These are phyloP conservation scores for Helicoverpa zea DNA, from an alignment of 1,140 invertebrate genomes.

Conservation along the genomic window DNA sequence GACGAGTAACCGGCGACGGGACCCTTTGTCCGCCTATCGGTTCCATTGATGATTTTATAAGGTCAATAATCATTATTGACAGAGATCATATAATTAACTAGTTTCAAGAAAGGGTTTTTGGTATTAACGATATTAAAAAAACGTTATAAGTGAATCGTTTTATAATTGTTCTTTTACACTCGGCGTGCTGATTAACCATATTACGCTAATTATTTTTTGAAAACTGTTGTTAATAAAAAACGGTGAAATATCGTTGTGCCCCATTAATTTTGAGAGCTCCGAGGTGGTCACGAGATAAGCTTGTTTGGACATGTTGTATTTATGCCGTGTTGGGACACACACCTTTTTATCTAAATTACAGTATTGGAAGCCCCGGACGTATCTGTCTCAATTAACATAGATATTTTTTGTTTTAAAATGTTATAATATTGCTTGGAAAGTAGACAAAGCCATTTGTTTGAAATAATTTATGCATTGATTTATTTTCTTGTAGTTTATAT, in stretches of 20 bases:
- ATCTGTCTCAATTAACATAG: constrained; percentile 80
- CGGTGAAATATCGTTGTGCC: constrained; percentile 32
- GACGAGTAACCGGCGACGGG: constrained; percentile 67
- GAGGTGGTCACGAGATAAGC: constrained; percentile 81
- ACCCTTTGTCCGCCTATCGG: constrained; percentile 77
- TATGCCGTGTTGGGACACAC: constrained; percentile 78
- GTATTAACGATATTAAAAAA: constrained; percentile 39
- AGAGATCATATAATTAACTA: constrained; percentile 82
- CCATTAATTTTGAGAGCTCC: constrained; percentile 79
- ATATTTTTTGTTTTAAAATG: constrained; percentile 46
- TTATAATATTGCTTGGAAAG: constrained; percentile 46
- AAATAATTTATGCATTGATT: constrained; percentile 39
- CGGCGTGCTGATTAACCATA: constrained; percentile 39
- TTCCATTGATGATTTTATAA: constrained; percentile 84
- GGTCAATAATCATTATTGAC: constrained; percentile 84
- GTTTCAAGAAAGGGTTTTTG: constrained; percentile 63
- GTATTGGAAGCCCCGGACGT: constrained; percentile 81
- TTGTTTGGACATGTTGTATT: constrained; percentile 81
- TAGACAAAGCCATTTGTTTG: constrained; percentile 44
- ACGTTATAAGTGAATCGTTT: constrained; percentile 43
- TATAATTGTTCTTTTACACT: constrained; percentile 48
- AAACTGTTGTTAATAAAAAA: constrained; percentile 46
- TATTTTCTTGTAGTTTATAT: not conserved
- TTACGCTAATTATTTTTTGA: constrained; percentile 58
- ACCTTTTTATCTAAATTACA: constrained; percentile 83